Base-by-base conservation (phyloP, 2,888 invertebrate genomes). In the Dicycla oo region DNA sequence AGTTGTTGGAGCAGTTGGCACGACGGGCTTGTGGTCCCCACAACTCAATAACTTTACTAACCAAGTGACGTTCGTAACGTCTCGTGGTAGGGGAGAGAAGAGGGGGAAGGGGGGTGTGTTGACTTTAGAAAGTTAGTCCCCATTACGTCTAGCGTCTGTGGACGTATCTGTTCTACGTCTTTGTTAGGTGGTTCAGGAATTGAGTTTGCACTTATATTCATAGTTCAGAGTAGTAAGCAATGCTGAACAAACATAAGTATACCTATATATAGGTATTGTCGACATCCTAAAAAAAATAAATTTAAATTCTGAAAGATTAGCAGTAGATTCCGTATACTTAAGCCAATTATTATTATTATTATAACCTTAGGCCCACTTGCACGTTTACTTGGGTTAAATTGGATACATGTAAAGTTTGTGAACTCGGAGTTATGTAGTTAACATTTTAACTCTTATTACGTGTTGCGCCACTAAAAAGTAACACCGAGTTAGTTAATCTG, bases 31-130 rank as follows among this genome's bases (percentile, higher is more conserved):
- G 80, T 63, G 84, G 87, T 84, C 79, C 76, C 79, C 78, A 78
- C 80, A 84, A 87, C 81, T 88, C 84, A 84, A 82, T 85, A 87
- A 89, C 80, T 88, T 88, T 69, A 67, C 71, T 60, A 83, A 83
- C 82, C 82, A 87, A 85, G 78, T 87, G 87, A 80, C 88, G 82
- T 72, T 75, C 73, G 57, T 58, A 71, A 69, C 72, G 80, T 85
- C 82, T 71, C 77, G 77, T 78, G 73, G 72, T 81, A 77, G 49
- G 30, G 53, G 58, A 54, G 20, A 45, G 18, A 26, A 34, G 61
- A 45, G 60, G 58, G 53, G 10, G 26, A 23, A 23, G 15, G 65
- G 69, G 73, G 75, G 45, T 63, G 65, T 83, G 81, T 87, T 86
- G 84, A 85, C 84, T 85, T 83, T 82, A 75, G 68, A 77, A 86